phyloP scores from a whole-genome alignment of 2,888 invertebrate genomes.

The Chironomus riparius region DNA sequence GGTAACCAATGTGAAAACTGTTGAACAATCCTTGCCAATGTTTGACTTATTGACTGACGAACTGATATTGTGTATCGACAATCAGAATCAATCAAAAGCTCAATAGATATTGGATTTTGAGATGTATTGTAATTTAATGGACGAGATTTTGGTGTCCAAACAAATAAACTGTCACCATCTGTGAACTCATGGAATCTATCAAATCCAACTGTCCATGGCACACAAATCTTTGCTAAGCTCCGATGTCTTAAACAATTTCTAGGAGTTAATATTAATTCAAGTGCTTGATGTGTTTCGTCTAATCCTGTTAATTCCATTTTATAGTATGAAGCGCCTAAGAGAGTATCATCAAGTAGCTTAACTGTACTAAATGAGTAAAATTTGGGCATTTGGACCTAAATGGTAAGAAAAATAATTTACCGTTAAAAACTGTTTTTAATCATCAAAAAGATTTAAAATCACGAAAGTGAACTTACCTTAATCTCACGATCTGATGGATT shows the following conservation, averaged over 20 bases:
- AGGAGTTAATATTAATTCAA: constrained; percentile 52
- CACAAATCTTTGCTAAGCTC: constrained; percentile 50
- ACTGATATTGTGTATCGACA: constrained; percentile 54
- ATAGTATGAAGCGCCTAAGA: constrained; percentile 50
- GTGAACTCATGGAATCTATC: constrained; percentile 52
- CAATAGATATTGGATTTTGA: constrained; percentile 46
- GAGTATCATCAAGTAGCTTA: constrained; percentile 47
- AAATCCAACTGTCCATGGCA: constrained; percentile 58
- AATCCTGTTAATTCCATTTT: constrained; percentile 51
- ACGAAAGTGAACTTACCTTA: too few relatives aligned
- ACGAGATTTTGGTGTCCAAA: constrained; percentile 49
- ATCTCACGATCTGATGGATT: constrained; percentile 43
- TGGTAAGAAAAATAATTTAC: too few relatives aligned
- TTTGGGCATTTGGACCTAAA: constrained; percentile 35
- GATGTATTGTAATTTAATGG: constrained; percentile 42
- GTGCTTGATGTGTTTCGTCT: constrained; percentile 50
- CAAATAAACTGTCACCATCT: constrained; percentile 51
- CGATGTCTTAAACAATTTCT: constrained; percentile 46
- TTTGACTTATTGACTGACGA: constrained; percentile 48
- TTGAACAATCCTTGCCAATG: constrained; percentile 55
- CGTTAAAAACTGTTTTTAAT: too few relatives aligned
- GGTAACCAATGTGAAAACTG: constrained; percentile 56
- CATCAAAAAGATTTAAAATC: too few relatives aligned
- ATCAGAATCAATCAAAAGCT: constrained; percentile 57
- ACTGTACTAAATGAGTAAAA: constrained; percentile 41